Conservation (phyloP, 2,797 vertebrate species). For the Heteromormyrus szaboi region DNA sequence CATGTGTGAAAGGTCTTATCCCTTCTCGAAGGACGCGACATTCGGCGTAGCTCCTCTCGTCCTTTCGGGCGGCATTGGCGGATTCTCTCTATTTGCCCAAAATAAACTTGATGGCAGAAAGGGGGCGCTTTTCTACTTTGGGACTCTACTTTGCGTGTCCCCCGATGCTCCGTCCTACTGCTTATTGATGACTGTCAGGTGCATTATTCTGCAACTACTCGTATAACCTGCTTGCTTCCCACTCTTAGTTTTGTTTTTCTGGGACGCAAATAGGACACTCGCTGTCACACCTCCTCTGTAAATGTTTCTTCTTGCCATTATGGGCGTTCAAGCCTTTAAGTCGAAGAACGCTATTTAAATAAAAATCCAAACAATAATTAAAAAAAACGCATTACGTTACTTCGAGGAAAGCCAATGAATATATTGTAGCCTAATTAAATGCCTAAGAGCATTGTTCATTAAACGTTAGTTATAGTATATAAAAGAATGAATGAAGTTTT, state of each 20-base stretch:
- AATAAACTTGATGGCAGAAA: constrained; percentile 24
- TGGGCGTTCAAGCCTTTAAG: not conserved
- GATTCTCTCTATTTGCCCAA: not conserved
- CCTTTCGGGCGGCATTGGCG: not conserved
- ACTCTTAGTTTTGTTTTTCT: not conserved
- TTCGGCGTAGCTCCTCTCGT: not conserved
- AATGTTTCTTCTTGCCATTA: not conserved
- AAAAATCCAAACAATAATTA: not conserved
- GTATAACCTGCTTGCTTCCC: not conserved
- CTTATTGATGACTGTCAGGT: not conserved
- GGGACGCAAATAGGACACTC: not conserved
- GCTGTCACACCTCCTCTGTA: not conserved
- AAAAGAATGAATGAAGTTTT: not conserved
- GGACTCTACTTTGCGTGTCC: not conserved
- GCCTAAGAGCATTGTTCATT: not conserved
- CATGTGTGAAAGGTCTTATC: constrained; percentile 25
- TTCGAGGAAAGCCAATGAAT: not conserved
- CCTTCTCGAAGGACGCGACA: not conserved
- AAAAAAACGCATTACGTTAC: not conserved
- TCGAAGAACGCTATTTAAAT: not conserved
- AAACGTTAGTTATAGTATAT: not conserved
- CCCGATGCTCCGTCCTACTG: not conserved
- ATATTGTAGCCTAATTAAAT: not conserved
- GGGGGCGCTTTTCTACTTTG: constrained; percentile 31
- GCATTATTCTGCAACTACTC: not conserved